phyloP scores from a whole-genome alignment of 2,113 vertebrate genomes.

The Progne subis region DNA sequence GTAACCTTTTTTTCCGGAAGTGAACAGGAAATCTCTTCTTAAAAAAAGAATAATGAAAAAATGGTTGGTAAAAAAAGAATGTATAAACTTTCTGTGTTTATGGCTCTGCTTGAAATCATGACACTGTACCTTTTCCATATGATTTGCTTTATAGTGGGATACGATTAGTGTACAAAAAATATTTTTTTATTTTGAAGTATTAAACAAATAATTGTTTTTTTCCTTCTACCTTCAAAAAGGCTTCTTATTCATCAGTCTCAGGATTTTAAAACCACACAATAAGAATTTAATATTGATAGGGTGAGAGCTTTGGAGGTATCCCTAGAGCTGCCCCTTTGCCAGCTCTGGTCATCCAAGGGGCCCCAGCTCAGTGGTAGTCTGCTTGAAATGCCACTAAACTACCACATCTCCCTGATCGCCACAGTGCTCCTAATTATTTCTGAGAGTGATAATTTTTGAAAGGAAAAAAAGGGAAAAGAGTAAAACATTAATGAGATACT shows the following conservation, averaged over 20 bases:
- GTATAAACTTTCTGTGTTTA: not conserved
- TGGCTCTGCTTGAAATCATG: not conserved
- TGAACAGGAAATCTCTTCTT: not conserved
- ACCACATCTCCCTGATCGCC: not conserved
- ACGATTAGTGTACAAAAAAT: not conserved
- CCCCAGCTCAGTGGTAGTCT: not conserved
- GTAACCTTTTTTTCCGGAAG: not conserved
- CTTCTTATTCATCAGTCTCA: not conserved
- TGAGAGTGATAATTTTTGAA: not conserved
- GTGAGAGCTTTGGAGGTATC: not conserved
- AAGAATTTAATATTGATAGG: not conserved
- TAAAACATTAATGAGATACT: not conserved
- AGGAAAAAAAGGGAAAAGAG: not conserved
- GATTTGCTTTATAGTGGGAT: not conserved
- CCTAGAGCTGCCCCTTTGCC: rapidly evolving
- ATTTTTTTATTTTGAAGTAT: not conserved
- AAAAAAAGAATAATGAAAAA: not conserved
- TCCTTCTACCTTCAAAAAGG: not conserved
- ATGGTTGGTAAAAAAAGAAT: not conserved
- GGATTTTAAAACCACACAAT: not conserved
- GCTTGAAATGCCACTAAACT: not conserved
- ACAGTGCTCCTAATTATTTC: not conserved
- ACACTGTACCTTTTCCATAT: not conserved
- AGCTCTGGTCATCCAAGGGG: not conserved
- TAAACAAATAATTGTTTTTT: not conserved